Percentiles rank a stretch among this genome's conserved stretches.
phyloP scores from a whole-genome alignment of 1,140 invertebrate species.

The Sesamia nonagrioides region DNA sequence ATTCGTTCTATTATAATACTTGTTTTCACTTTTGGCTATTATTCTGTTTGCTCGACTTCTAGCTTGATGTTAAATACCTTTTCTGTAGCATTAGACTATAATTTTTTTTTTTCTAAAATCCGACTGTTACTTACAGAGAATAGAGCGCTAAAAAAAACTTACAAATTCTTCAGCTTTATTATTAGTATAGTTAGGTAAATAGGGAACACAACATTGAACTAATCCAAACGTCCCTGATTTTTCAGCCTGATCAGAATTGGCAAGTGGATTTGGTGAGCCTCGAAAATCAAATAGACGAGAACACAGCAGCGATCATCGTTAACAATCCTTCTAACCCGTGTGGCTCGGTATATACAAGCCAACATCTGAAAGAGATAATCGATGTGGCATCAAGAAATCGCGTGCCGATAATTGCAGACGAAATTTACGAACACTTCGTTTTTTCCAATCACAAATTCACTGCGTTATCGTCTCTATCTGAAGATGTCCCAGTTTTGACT shows the following conservation, averaged over 20 bases:
- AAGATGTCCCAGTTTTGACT: slow-evolving; percentile 95
- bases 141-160: too few species aligned
- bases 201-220: too few species aligned
- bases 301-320: slow-evolving; percentile 96
- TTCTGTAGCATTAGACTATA: neutral
- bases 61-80: slow-evolving; percentile 78
- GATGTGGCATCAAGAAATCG: slow-evolving; percentile 93
- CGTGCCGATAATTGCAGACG: slow-evolving; percentile 98
- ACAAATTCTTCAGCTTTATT: too few species aligned
- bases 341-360: slow-evolving; percentile 95
- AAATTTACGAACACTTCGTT: slow-evolving; percentile 96
- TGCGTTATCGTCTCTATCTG: slow-evolving; percentile 94
- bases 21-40: too few species aligned
- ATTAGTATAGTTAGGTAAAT: too few species aligned
- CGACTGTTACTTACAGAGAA: too few species aligned
- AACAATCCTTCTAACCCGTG: slow-evolving; percentile 99
- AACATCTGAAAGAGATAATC: slow-evolving; percentile 95
- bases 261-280: slow-evolving; percentile 96
- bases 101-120: too few species aligned
- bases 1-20: too few species aligned
- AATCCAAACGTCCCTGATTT: slow-evolving; percentile 9
- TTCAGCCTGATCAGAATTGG: slow-evolving; percentile 95
- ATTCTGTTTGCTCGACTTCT: too few species aligned
- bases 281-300: slow-evolving; percentile 95
- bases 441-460: slow-evolving; percentile 95